Conservation (phyloP, 2,113 vertebrate species). For the Rhabdomys dilectus region DNA sequence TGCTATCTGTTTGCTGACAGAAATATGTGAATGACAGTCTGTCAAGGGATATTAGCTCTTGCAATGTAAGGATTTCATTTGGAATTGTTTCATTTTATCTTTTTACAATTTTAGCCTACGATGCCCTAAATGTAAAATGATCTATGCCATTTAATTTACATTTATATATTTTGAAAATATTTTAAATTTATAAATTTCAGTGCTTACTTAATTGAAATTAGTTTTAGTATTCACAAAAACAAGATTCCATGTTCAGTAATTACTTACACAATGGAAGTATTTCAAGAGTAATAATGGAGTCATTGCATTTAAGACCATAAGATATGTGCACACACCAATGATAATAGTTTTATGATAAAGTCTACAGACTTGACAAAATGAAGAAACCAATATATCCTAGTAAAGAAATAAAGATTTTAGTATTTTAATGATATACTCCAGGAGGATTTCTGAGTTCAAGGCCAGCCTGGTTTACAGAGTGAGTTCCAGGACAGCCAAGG, state of each 20-base stretch:
- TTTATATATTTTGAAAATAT: background rate
- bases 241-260: background rate
- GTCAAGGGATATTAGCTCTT: background rate
- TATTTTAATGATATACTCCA: background rate
- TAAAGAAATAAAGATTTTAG: background rate
- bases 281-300: background rate
- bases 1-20: background rate
- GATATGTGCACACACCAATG: background rate
- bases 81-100: background rate
- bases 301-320: background rate
- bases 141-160: background rate
- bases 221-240: background rate
- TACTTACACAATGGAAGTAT: background rate
- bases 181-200: background rate
- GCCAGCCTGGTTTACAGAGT: no score
- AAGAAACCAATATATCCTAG: background rate
- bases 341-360: background rate
- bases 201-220: conserved; percentile 21
- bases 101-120: background rate
- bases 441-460: no score
- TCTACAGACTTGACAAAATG: background rate
- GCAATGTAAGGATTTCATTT: background rate
- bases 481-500: no score
- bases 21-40: background rate
- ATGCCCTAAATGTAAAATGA: background rate